Conservation (phyloP, 2,888 invertebrate species). For the Caenorhabditis angaria region DNA sequence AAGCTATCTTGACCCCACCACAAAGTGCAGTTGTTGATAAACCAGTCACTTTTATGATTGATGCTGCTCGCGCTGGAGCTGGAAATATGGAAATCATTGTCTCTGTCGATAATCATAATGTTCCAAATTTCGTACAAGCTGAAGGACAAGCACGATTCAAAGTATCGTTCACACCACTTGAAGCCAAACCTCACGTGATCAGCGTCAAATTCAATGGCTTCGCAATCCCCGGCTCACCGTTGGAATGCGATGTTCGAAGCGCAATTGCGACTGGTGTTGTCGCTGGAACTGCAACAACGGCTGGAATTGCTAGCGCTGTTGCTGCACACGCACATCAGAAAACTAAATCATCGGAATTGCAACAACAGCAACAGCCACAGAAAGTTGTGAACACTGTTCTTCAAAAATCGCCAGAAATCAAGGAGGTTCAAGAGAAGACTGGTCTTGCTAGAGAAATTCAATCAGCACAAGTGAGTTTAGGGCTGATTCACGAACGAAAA, state of each 20-base stretch:
- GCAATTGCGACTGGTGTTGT: slow-evolving; percentile 17
- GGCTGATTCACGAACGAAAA: too few species aligned
- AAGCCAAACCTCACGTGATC: slow-evolving; percentile 88
- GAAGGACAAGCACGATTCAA: slow-evolving; percentile 92
- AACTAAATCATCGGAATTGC: slow-evolving; percentile 29
- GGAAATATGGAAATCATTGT: slow-evolving; percentile 97
- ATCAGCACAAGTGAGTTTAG: slow-evolving; percentile 41
- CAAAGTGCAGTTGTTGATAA: slow-evolving; percentile 84
- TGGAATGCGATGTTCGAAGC: slow-evolving; percentile 24
- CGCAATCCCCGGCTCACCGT: slow-evolving; percentile 66
- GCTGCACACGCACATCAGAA: slow-evolving; percentile 23
- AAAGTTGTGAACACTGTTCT: slow-evolving; percentile 17
- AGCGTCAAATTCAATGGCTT: slow-evolving; percentile 83
- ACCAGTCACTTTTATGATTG: slow-evolving; percentile 91
- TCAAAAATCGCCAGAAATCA: slow-evolving; percentile 40
- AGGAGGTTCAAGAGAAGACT: slow-evolving; percentile 37
- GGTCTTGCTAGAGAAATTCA: slow-evolving; percentile 45
- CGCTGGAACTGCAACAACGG: slow-evolving; percentile 14
- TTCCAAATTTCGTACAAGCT: slow-evolving; percentile 89
- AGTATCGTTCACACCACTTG: slow-evolving; percentile 94
- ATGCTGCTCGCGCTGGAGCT: slow-evolving; percentile 81
- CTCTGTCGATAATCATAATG: slow-evolving; percentile 92
- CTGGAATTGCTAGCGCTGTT: slow-evolving; percentile 16
- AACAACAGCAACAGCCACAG: slow-evolving; percentile 9
- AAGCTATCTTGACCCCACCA: slow-evolving; percentile 93